Evolutionary conservation across 2,797 vertebrate species (phyloP).

Genomic region (Nannoperca obscura): DNA sequence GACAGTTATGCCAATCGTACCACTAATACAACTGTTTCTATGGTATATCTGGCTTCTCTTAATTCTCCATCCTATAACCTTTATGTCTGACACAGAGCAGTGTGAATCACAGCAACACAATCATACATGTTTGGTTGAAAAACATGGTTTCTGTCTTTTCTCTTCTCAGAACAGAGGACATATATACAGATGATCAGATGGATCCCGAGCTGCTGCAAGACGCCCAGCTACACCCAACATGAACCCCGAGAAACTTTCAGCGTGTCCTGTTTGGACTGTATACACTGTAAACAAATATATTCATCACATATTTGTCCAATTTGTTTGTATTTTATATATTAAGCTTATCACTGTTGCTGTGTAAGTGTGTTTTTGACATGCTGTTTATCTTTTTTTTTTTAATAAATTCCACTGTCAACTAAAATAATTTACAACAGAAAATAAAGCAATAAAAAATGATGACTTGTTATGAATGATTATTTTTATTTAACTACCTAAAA

Average conservation of each 20-base stretch:
- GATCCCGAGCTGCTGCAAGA: conserved; percentile 42
- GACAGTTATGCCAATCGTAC: neutral
- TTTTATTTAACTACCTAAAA: neutral
- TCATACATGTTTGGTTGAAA: neutral
- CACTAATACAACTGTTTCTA: neutral
- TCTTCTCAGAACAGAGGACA: conserved; percentile 52
- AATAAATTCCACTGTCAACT: neutral
- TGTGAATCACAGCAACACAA: neutral
- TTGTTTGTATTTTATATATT: neutral
- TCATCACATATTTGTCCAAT: neutral
- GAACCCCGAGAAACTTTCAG: neutral
- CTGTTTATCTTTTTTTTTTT: neutral
- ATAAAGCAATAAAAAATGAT: neutral
- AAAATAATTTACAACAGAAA: conserved; percentile 11
- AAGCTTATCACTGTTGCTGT: neutral
- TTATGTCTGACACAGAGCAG: neutral
- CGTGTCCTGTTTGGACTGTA: neutral
- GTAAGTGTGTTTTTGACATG: neutral
- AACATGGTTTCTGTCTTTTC: neutral
- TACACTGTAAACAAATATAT: neutral
- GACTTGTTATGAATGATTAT: neutral
- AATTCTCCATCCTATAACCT: neutral
- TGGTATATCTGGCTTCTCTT: neutral
- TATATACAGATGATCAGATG: conserved; percentile 47
- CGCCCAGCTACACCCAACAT: conserved; percentile 42